Conservation (phyloP, 2,888 invertebrate genomes). For the Hirtodrosophila histrioides region DNA sequence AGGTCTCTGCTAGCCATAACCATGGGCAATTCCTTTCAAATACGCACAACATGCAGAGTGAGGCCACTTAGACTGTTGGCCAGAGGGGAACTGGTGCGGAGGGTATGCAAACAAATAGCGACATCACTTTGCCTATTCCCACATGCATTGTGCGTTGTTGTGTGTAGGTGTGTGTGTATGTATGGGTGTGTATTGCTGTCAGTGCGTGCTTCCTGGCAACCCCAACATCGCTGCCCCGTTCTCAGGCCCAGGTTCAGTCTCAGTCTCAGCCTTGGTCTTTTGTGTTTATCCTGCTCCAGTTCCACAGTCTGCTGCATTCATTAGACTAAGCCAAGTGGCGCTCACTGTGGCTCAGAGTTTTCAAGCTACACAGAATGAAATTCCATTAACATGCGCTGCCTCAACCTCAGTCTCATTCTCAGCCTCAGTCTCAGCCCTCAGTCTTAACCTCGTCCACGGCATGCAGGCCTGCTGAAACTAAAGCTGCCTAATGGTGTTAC, state of each 20-base stretch:
- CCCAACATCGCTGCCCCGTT: slow-evolving; percentile 16
- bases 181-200: slow-evolving; percentile 51
- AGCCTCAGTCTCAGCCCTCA: slow-evolving; percentile 6
- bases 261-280: slow-evolving; percentile 43
- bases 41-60: slow-evolving; percentile 32
- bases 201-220: slow-evolving; percentile 64
- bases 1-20: slow-evolving; percentile 51
- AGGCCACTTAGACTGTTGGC: slow-evolving; percentile 37
- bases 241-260: neutral
- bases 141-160: slow-evolving; percentile 36
- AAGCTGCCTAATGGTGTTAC: slow-evolving; percentile 68
- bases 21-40: slow-evolving; percentile 61
- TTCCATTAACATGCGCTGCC: slow-evolving; percentile 62
- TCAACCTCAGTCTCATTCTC: slow-evolving; percentile 3
- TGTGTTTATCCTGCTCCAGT: slow-evolving; percentile 70
- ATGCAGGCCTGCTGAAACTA: slow-evolving; percentile 12
- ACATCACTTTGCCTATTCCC: slow-evolving; percentile 51
- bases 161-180: neutral
- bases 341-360: slow-evolving; percentile 26
- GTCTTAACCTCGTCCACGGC: slow-evolving; percentile 1
- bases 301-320: slow-evolving; percentile 78
- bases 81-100: slow-evolving; percentile 8
- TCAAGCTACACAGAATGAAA: slow-evolving; percentile 54
- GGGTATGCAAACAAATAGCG: slow-evolving; percentile 45
- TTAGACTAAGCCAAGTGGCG: slow-evolving; percentile 74